Evolutionary conservation across 2,797 vertebrate species (phyloP), one percentile per base, ranked within the genome.

Genomic region (Cryptoblepharus egeriae): DNA sequence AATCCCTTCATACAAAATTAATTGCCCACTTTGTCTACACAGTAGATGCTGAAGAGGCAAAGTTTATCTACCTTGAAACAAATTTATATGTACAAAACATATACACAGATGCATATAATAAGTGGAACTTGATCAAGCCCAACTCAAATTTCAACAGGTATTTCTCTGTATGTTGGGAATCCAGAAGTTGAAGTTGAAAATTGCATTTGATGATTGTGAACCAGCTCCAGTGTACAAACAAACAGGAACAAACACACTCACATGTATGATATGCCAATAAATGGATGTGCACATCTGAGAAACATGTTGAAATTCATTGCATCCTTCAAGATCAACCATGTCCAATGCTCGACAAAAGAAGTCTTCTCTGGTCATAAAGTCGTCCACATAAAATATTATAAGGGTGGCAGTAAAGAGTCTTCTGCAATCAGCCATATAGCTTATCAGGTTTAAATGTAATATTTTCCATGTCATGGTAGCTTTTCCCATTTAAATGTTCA

Each of bases 401-500:
- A 61, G 4, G 37, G 10, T 22, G 63, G 42, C 61, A 81, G 0
- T 0, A 26, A 0, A 32, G 57, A 22, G 60, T 32, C 70, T n/a
- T 22, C 18, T 58, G 18, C 20, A 26, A 79, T 98, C 96, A 99
- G 79, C 96, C 96, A 0, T 97, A 97, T 45, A 97, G 91, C 76
- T 96, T 97, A 28, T 98, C 98, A 0, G 95, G 91, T 83, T 97
- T 98, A 18, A 97, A 88, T 37, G 95, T 87, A 22, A 96, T 22
- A 28, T 92, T 90, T 82, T 99, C 98, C 13, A 93, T 90, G 78
- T 98, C 97, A 0, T 95, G 96, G 92, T 92, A 96, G 92, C 96
- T 94, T 91, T 98, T 98, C 39, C 98, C 97, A 49, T 98, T 98
- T 92, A 97, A 95, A 88, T 98, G 96, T 93, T 98, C 97, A 0